phyloP scores from a whole-genome alignment of 1,140 invertebrate species.

The Lepidostoma basale region DNA sequence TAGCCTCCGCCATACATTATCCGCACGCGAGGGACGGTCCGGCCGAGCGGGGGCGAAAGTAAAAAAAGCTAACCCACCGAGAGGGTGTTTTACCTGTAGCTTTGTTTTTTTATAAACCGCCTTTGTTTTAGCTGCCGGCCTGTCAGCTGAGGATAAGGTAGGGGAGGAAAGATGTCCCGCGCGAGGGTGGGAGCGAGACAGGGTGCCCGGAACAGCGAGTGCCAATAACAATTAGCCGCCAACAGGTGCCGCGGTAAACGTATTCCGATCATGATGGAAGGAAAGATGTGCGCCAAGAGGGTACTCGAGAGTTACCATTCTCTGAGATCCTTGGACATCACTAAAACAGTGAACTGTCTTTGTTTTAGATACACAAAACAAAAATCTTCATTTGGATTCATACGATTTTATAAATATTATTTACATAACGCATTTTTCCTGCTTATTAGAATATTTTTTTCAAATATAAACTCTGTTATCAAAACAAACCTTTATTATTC shows the following conservation, averaged over 20 bases:
- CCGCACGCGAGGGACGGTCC: conserved; percentile 15
- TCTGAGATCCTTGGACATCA: too few relatives aligned
- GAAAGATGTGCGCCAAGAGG: neutral
- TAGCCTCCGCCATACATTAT: conserved; percentile 35
- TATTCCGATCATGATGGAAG: neutral
- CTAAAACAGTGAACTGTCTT: too few relatives aligned
- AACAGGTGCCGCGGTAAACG: conserved; percentile 14
- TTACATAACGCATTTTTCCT: too few relatives aligned
- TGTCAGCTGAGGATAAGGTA: neutral
- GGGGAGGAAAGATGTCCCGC: neutral
- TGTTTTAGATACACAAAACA: too few relatives aligned
- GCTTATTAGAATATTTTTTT: too few relatives aligned
- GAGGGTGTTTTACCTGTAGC: neutral
- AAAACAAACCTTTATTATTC: too few relatives aligned
- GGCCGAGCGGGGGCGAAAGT: neutral
- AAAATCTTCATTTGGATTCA: too few relatives aligned
- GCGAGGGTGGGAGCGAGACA: neutral
- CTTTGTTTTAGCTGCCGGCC: neutral
- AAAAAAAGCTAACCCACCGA: neutral
- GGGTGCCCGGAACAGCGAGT: neutral
- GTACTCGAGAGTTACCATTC: too few relatives aligned
- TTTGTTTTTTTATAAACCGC: too few relatives aligned
- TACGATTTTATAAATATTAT: too few relatives aligned
- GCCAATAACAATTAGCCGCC: conserved; percentile 22
- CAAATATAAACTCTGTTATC: too few relatives aligned